Evolutionary conservation across 2,113 vertebrate genomes (phyloP).

Genomic region (Microtus ochrogaster): DNA sequence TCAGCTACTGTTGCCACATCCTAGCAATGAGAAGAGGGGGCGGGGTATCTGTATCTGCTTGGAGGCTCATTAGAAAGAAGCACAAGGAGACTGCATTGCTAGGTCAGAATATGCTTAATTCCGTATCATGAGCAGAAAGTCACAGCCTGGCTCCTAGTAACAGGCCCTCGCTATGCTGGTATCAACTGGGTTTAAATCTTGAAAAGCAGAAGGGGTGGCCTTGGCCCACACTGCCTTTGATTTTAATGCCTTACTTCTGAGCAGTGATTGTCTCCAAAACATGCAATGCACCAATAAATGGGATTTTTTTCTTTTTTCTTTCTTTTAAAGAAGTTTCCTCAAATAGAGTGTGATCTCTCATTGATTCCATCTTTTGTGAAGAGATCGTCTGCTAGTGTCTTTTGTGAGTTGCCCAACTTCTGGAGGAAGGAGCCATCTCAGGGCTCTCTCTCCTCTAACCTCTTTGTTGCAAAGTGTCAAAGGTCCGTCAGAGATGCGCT

Average conservation of each 20-base stretch:
- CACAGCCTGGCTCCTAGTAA: too few relatives aligned
- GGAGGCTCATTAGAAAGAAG: background rate
- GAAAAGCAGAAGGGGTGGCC: too few relatives aligned
- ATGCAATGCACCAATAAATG: background rate
- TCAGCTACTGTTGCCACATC: accelerated
- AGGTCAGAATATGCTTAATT: background rate
- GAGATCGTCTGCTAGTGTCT: slow-evolving; percentile 79
- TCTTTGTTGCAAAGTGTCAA: slow-evolving; percentile 89
- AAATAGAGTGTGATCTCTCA: slow-evolving; percentile 70
- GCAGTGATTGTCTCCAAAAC: background rate
- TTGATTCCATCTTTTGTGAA: slow-evolving; percentile 75
- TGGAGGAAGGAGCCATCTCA: background rate
- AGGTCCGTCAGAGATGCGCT: slow-evolving; percentile 56
- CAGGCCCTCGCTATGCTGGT: too few relatives aligned
- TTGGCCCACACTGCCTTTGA: background rate
- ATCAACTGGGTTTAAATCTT: background rate
- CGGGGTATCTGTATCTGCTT: background rate
- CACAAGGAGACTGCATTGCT: background rate
- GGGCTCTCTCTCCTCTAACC: slow-evolving; percentile 70
- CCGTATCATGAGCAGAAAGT: background rate
- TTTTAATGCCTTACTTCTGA: background rate
- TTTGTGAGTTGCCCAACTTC: slow-evolving; percentile 83
- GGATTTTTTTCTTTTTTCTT: background rate
- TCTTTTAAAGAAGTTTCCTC: slow-evolving; percentile 66
- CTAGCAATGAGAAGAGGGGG: accelerated